Evolutionary conservation across 2,113 vertebrate genomes (phyloP).

Genomic region (Daubentonia madagascariensis): DNA sequence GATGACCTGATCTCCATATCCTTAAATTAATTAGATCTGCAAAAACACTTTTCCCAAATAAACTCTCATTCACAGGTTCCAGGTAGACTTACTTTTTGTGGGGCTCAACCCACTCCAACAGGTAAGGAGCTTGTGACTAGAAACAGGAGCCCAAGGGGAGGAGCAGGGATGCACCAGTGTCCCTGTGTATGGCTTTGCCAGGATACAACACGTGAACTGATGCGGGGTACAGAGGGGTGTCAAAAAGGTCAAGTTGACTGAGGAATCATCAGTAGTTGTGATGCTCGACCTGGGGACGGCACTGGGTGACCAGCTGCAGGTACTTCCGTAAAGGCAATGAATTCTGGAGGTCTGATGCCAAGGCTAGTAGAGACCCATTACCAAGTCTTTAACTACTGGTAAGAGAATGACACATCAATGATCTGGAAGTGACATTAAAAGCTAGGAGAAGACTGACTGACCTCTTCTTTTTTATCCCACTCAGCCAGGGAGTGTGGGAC

Average conservation of each 20-base stretch:
- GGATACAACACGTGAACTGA: background rate
- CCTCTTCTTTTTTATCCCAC: background rate
- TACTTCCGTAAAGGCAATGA: background rate
- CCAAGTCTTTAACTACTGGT: background rate
- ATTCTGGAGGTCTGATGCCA: background rate
- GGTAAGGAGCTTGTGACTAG: background rate
- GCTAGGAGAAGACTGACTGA: background rate
- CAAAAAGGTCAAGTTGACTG: background rate
- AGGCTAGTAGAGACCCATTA: background rate
- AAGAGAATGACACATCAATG: background rate
- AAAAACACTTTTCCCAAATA: background rate
- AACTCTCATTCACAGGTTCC: background rate
- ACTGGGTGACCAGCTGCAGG: background rate
- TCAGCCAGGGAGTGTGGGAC: background rate
- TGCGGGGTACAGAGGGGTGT: background rate
- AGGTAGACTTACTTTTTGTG: background rate
- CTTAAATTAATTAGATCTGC: background rate
- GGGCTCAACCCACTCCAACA: background rate
- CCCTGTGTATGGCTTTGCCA: background rate
- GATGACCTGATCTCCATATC: background rate
- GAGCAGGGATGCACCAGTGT: background rate
- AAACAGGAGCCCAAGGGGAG: background rate
- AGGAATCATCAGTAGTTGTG: background rate
- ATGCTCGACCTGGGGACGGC: background rate
- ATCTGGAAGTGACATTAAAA: background rate